A percentile compares a stretch with the other conserved stretches of the same genome.
phyloP scores from a whole-genome alignment of 1,140 invertebrate species.

The Sweltsa coloradensis region DNA sequence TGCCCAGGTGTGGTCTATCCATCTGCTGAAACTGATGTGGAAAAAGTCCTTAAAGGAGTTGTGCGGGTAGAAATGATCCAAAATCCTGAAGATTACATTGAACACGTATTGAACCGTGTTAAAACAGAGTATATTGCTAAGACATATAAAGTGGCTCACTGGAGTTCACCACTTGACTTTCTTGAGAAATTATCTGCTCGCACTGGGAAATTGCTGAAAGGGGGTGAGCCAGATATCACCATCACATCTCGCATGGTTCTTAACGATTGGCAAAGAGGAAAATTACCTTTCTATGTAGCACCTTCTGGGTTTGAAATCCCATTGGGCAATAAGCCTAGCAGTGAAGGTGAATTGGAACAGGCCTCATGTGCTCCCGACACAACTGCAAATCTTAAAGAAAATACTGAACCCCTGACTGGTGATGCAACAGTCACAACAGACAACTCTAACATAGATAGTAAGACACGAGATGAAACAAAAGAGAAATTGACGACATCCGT shows the following conservation, averaged over 20 bases:
- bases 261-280: slow-evolving; percentile 98
- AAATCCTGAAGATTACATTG: slow-evolving; percentile 90
- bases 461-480: slow-evolving; percentile 14
- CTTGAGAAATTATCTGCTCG: slow-evolving; percentile 79
- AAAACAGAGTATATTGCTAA: slow-evolving; percentile 80
- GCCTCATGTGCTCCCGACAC: slow-evolving; percentile 1
- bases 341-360: no score
- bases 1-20: slow-evolving; percentile 98
- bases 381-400: no score
- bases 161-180: slow-evolving; percentile 76
- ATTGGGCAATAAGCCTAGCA: no score
- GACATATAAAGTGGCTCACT: slow-evolving; percentile 79
- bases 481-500: no score
- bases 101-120: slow-evolving; percentile 73
- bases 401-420: no score
- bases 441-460: slow-evolving; percentile 10
- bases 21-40: slow-evolving; percentile 76
- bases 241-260: slow-evolving; percentile 88
- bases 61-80: slow-evolving; percentile 92
- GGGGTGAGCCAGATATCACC: slow-evolving; percentile 86
- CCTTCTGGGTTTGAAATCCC: slow-evolving; percentile 66
- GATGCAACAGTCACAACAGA: no score
- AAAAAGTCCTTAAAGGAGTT: slow-evolving; percentile 92
- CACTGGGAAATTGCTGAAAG: slow-evolving; percentile 85
- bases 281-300: slow-evolving; percentile 85